Percentiles rank a stretch among this genome's conserved stretches.
These are phyloP conservation scores for Limonius californicus DNA, from an alignment of 1,140 invertebrate genomes.

Conservation along the genomic window DNA sequence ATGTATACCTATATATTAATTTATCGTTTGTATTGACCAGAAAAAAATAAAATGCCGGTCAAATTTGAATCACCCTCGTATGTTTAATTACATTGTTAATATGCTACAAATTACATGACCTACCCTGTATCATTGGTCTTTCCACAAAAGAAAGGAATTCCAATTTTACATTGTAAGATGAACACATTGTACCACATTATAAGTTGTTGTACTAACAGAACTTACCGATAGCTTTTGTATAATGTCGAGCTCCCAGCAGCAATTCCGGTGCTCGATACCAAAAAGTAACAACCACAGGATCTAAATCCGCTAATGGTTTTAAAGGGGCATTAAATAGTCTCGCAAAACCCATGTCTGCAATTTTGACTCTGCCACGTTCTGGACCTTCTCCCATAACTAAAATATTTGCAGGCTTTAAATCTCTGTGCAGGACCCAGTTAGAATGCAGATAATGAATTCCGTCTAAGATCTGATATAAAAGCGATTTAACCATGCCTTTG, in stretches of 20 bases:
- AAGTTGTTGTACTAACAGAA: constrained; percentile 15
- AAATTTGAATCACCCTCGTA: too few species aligned
- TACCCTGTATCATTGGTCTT: too few species aligned
- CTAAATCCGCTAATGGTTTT: constrained; percentile 95
- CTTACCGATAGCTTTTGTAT: constrained; percentile 95
- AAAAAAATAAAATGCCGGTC: too few species aligned
- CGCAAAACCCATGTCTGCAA: constrained; percentile 99
- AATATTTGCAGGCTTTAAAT: constrained; percentile 99
- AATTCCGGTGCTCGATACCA: constrained; percentile 99
- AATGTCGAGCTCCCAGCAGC: constrained; percentile 93
- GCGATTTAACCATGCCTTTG: constrained; percentile 96
- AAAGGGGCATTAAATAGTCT: constrained; percentile 96
- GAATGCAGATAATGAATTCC: constrained; percentile 99
- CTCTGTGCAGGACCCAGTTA: constrained; percentile 99
- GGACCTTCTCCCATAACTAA: constrained; percentile 99
- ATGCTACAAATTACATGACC: too few species aligned
- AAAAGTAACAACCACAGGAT: constrained; percentile 99
- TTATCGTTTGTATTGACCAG: too few species aligned
- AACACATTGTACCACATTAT: too few species aligned
- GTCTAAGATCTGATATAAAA: constrained; percentile 98
- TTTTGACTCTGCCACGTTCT: constrained; percentile 96
- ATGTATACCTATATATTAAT: too few species aligned
- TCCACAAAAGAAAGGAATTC: too few species aligned
- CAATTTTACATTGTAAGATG: too few species aligned
- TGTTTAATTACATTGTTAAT: too few species aligned